Percentiles rank a stretch among this genome's conserved stretches.
Conservation (phyloP, 2,113 vertebrate species). For the Noctilio leporinus region DNA sequence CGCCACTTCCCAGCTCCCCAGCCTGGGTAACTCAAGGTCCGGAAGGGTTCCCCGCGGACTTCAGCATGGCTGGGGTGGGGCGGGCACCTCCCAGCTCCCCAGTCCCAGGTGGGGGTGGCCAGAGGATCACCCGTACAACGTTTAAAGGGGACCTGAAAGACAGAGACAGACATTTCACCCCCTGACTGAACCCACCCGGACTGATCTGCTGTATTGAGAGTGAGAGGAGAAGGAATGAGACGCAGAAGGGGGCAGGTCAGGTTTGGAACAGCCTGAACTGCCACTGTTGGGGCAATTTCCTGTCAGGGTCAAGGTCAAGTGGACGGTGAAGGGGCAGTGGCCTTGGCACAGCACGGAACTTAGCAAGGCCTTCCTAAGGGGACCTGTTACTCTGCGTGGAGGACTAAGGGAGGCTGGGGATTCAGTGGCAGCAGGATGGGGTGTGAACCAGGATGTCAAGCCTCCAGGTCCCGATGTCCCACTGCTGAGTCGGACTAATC, state of each 20-base stretch:
- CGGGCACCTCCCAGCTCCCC: background rate
- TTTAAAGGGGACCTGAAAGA: background rate
- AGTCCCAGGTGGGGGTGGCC: background rate
- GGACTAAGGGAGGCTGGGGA: background rate
- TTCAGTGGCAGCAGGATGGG: rapidly evolving
- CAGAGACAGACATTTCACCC: background rate
- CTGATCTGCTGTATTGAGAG: background rate
- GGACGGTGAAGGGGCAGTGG: background rate
- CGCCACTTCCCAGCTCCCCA: background rate
- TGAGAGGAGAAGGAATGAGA: background rate
- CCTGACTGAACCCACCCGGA: no score
- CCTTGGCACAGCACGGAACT: no score
- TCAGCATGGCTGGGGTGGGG: background rate
- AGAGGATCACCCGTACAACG: background rate
- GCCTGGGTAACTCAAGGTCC: background rate
- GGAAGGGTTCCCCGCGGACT: background rate
- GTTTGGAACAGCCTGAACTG: background rate
- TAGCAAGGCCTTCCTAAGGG: background rate
- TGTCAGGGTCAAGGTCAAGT: background rate
- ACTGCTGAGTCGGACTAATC: background rate
- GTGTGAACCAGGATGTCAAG: rapidly evolving
- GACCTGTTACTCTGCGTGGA: background rate
- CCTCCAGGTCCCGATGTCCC: background rate
- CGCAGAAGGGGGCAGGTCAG: rapidly evolving
- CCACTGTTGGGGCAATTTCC: background rate